These are phyloP conservation scores for Zaprionus africanus DNA, from an alignment of 1,140 invertebrate species.

Conservation along the genomic window DNA sequence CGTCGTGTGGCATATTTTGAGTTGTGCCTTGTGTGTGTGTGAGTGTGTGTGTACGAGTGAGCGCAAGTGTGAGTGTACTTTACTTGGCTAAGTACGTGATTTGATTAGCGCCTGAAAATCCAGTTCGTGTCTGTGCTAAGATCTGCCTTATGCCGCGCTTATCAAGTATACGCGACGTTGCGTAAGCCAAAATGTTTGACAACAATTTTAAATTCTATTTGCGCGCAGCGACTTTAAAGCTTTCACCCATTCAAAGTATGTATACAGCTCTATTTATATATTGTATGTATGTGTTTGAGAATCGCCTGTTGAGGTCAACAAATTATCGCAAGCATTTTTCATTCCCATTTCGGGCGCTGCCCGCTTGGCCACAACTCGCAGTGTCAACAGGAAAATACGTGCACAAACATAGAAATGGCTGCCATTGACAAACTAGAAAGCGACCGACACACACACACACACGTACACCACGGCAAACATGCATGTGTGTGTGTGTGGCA, in stretches of 20 bases:
- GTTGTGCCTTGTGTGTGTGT: conserved; percentile 27
- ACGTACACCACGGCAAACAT: conserved; percentile 14
- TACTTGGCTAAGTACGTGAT: conserved; percentile 83
- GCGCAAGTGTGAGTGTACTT: conserved; percentile 62
- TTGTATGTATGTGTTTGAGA: conserved; percentile 2
- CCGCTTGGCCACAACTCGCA: conserved; percentile 58
- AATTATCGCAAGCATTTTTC: conserved; percentile 75
- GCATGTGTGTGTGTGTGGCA: conserved; percentile 42
- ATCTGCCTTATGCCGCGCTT: conserved; percentile 34
- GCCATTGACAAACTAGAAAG: conserved; percentile 71
- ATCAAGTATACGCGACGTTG: conserved; percentile 53
- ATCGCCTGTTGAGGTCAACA: conserved; percentile 79
- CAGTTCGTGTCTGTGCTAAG: conserved; percentile 45
- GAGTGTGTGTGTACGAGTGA: conserved; percentile 31
- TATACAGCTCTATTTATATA: neutral
- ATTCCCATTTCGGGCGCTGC: conserved; percentile 56
- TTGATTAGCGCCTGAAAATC: conserved; percentile 77
- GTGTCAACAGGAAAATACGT: conserved; percentile 81
- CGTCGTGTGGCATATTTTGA: conserved; percentile 60
- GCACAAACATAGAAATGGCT: conserved; percentile 82
- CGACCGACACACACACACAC: conserved; percentile 28
- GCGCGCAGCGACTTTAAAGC: conserved; percentile 13
- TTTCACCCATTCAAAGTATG: conserved; percentile 23
- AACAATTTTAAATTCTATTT: conserved; percentile 43
- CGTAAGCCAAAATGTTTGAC: conserved; percentile 33